A percentile compares a stretch with the other conserved stretches of the same genome.
Conservation (phyloP, 1,140 invertebrate species). For the Drosophila ambigua region DNA sequence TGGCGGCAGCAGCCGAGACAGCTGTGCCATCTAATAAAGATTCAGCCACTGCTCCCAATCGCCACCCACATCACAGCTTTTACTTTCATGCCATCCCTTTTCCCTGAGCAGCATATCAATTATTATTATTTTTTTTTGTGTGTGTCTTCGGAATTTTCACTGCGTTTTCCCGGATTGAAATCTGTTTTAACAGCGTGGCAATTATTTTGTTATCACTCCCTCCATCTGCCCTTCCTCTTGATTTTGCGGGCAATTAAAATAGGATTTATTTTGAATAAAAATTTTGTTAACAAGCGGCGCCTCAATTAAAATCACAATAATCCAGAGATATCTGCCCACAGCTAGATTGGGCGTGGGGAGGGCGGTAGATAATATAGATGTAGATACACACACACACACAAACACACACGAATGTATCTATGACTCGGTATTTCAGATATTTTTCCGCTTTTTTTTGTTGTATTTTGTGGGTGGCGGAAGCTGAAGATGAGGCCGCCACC, state of each 20-base stretch:
- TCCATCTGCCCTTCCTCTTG: slow-evolving; percentile 13
- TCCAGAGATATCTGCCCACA: slow-evolving; percentile 29
- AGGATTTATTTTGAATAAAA: slow-evolving; percentile 63
- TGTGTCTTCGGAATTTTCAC: neutral
- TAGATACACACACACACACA: slow-evolving; percentile 30
- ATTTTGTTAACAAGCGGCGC: slow-evolving; percentile 50
- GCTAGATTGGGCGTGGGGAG: neutral
- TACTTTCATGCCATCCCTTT: neutral
- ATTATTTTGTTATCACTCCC: slow-evolving; percentile 34
- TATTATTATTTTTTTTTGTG: neutral
- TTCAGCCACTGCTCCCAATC: neutral
- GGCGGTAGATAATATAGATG: slow-evolving; percentile 11
- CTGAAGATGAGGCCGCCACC: slow-evolving; percentile 25
- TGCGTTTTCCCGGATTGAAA: slow-evolving; percentile 14
- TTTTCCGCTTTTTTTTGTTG: slow-evolving; percentile 59
- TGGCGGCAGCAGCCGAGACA: neutral
- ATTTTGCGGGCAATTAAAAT: slow-evolving; percentile 54
- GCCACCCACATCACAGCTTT: no score
- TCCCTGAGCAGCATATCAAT: slow-evolving; percentile 14
- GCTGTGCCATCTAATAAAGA: slow-evolving; percentile 11
- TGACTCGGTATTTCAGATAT: slow-evolving; percentile 45
- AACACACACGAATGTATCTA: slow-evolving; percentile 30
- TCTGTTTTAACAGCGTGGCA: slow-evolving; percentile 29
- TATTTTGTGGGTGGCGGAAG: slow-evolving; percentile 59
- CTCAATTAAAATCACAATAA: slow-evolving; percentile 57